These are phyloP conservation scores for Drosophila meridionalis DNA, from an alignment of 2,888 invertebrate species.

Conservation along the genomic window DNA sequence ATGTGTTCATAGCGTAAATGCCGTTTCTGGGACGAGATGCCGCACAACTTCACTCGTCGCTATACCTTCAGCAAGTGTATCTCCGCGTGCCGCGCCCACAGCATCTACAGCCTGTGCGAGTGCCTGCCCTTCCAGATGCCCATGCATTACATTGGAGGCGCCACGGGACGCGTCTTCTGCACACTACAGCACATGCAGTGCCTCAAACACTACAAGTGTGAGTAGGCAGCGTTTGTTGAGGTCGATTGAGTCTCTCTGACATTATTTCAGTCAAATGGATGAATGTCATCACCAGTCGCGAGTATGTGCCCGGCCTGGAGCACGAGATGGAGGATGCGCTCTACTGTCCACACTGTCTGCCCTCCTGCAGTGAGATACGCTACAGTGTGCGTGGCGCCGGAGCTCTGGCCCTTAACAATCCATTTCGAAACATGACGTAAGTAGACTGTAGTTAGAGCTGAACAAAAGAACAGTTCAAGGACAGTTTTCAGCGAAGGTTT, in stretches of 20 bases:
- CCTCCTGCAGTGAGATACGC: conserved; percentile 86
- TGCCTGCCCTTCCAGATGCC: conserved; percentile 87
- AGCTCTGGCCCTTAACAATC: conserved; percentile 61
- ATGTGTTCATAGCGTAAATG: conserved; percentile 86
- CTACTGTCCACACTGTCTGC: conserved; percentile 86
- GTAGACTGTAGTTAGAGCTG: conserved; percentile 16
- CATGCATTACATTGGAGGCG: conserved; percentile 39
- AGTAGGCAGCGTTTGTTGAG: conserved; percentile 38
- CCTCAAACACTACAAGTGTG: conserved; percentile 86
- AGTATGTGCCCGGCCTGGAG: conserved; percentile 84
- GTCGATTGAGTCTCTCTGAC: conserved; percentile 11
- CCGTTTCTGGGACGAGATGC: conserved; percentile 86
- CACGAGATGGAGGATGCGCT: conserved; percentile 86
- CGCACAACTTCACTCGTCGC: conserved; percentile 75
- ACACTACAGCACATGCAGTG: conserved; percentile 84
- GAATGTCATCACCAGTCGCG: conserved; percentile 81
- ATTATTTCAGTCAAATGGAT: conserved; percentile 84
- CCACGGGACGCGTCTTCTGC: conserved; percentile 66
- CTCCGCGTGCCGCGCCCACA: conserved; percentile 86
- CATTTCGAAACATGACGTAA: conserved; percentile 52
- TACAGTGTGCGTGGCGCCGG: conserved; percentile 85
- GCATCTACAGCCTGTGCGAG: conserved; percentile 86
- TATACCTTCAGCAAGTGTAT: conserved; percentile 88
- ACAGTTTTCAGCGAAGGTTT: background rate
- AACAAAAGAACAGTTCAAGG: conserved; percentile 6